Evolutionary conservation across 1,140 invertebrate species (phyloP), one percentile per base, ranked within the genome.

Genomic region (Cydia amplana): DNA sequence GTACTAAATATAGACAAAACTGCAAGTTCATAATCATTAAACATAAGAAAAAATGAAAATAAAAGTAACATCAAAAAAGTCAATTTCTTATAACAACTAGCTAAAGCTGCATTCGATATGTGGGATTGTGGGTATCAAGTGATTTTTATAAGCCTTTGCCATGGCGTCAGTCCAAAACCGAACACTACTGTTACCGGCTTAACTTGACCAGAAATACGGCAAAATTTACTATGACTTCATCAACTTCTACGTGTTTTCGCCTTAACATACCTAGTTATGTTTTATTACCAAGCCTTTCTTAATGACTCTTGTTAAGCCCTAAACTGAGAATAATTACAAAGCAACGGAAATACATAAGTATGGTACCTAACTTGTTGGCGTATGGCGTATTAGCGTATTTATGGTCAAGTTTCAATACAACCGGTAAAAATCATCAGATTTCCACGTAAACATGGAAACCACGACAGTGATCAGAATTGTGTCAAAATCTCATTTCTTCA

Each of bases 361-460:
- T 43, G 10, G 9, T 12, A 12, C 9, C 2, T 12, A 12, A 0
- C 2, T 12, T 43, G 12, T 46, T 14, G 7, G 43, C 43, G 14
- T 46, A 46, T 46, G 43, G 12, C 43, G 14, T 46, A 46, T 46
- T 46, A 14, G 43, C n/a, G 55, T 60, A 23, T 60, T 60, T 60
- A 9, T 60, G n/a, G 20, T 60, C 55, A 60, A 60, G 18, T 10
- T n/a, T 20, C 12, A 60, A 60, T 23, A 23, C 23, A 23, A n/a
- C 55, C 55, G 20, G 55, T 23, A 23, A 23, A 10, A 10, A 60
- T 23, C 32, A 70, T 67, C 64, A 40, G 28, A 70, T 70, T 70
- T 70, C 65, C 32, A 70, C 32, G 65, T 18, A 36, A n/a, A 70
- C 28, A 40, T 70, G 32, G 65, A 70, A 70, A 70, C 65, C n/a